Evolutionary conservation across 1,140 invertebrate genomes (phyloP).

Genomic region (Temnothorax longispinosus): DNA sequence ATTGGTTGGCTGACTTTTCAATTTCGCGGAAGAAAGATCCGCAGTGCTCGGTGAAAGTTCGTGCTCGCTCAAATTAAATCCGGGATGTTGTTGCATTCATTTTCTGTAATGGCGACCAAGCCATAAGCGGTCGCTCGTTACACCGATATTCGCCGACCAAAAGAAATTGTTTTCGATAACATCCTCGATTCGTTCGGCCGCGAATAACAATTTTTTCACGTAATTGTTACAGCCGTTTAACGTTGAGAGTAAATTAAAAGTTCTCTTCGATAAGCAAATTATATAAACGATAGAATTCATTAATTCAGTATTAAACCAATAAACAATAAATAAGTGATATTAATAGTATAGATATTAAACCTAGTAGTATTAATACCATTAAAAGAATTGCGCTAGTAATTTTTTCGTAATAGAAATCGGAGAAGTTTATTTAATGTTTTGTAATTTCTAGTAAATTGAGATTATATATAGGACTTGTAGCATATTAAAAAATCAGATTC

Average conservation of each 20-base stretch:
- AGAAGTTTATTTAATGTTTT: neutral
- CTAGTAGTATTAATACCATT: neutral
- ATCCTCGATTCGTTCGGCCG: neutral
- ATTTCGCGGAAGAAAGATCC: constrained; percentile 61
- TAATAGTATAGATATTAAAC: too few species aligned
- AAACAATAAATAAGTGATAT: too few species aligned
- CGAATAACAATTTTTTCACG: constrained; percentile 14
- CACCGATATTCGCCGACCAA: neutral
- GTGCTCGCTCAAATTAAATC: constrained; percentile 61
- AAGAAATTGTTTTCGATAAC: constrained; percentile 42
- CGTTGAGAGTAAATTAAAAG: neutral
- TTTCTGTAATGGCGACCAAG: constrained; percentile 13
- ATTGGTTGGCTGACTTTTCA: constrained; percentile 66
- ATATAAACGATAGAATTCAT: neutral
- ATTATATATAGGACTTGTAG: neutral
- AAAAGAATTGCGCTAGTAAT: neutral
- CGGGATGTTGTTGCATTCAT: constrained; percentile 22
- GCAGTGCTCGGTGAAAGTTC: constrained; percentile 38
- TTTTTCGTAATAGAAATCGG: neutral
- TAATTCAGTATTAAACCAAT: neutral
- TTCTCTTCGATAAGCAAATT: neutral
- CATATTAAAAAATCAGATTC: neutral
- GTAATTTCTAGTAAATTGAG: neutral
- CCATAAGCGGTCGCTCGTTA: constrained; percentile 32
- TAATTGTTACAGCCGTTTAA: neutral